Evolutionary conservation across 2,888 invertebrate species (phyloP).

Genomic region (Diarsia mendica): DNA sequence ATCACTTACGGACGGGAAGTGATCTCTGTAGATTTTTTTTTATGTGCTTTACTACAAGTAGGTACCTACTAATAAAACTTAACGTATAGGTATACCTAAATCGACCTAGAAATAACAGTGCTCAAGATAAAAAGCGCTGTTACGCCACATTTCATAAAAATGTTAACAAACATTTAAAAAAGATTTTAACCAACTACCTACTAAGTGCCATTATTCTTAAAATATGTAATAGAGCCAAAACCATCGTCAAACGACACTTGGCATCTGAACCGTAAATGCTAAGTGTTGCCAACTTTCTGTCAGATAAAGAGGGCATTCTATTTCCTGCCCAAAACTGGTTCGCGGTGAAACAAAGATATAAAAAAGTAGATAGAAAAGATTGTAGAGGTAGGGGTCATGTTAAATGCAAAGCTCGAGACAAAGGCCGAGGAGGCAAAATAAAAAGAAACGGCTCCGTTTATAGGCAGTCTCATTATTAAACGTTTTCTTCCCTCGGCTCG

Average conservation of each 20-base stretch:
- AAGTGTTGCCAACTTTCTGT: conserved; percentile 68
- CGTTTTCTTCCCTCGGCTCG: conserved; percentile 76
- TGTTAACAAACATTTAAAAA: conserved; percentile 10
- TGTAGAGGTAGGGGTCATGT: conserved; percentile 62
- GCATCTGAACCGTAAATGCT: conserved; percentile 59
- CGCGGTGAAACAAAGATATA: conserved; percentile 52
- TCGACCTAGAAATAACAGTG: not conserved
- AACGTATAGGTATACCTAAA: not conserved
- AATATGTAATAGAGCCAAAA: conserved; percentile 60
- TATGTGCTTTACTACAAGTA: not conserved
- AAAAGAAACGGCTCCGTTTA: conserved; percentile 80
- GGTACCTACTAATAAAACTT: not conserved
- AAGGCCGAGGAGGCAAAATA: conserved; percentile 77
- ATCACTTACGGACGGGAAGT: not conserved
- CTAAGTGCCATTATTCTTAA: conserved; percentile 42
- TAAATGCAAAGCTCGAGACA: conserved; percentile 76
- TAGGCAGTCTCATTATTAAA: conserved; percentile 83
- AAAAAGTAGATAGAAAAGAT: conserved; percentile 55
- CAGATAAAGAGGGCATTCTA: conserved; percentile 67
- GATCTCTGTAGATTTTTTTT: not conserved
- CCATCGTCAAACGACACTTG: conserved; percentile 59
- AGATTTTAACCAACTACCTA: conserved; percentile 4
- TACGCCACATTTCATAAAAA: not conserved
- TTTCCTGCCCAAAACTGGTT: conserved; percentile 60
- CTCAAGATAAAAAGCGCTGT: not conserved